Conservation (phyloP, 2,888 invertebrate species). For the Drosophila nr. fundita region DNA sequence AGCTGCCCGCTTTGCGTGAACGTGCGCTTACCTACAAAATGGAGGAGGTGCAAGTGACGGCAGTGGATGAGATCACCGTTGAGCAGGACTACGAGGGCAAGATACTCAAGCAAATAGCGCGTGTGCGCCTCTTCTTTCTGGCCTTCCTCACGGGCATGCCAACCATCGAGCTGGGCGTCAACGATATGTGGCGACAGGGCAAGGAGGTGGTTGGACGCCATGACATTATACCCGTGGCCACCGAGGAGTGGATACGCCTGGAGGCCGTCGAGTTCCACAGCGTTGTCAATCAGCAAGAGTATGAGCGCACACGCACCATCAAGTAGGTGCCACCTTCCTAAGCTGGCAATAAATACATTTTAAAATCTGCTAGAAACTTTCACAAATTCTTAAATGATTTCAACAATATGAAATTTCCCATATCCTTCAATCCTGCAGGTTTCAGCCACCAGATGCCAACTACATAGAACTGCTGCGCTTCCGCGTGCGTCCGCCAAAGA, state of each 20-base stretch:
- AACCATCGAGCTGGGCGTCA: constrained; percentile 97
- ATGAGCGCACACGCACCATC: constrained; percentile 92
- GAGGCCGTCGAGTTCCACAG: constrained; percentile 97
- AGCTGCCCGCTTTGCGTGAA: constrained; percentile 93
- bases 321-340: constrained; percentile 86
- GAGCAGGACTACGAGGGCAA: constrained; percentile 94
- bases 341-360: not conserved
- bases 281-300: constrained; percentile 96
- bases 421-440: constrained; percentile 86
- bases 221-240: constrained; percentile 99
- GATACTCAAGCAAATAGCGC: constrained; percentile 95
- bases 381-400: not conserved
- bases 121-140: constrained; percentile 97
- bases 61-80: constrained; percentile 96
- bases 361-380: not conserved
- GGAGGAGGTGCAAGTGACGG: constrained; percentile 97
- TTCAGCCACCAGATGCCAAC: constrained; percentile 98
- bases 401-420: not conserved
- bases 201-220: constrained; percentile 99
- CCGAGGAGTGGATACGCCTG: constrained; percentile 99
- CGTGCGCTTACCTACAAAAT: constrained; percentile 96
- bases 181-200: constrained; percentile 99
- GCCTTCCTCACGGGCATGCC: constrained; percentile 99
- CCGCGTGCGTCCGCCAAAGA: constrained; percentile 96
- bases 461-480: constrained; percentile 98